Percentiles rank a stretch among this genome's conserved stretches.
phyloP scores from a whole-genome alignment of 1,140 invertebrate species.

The Apis cerana region DNA sequence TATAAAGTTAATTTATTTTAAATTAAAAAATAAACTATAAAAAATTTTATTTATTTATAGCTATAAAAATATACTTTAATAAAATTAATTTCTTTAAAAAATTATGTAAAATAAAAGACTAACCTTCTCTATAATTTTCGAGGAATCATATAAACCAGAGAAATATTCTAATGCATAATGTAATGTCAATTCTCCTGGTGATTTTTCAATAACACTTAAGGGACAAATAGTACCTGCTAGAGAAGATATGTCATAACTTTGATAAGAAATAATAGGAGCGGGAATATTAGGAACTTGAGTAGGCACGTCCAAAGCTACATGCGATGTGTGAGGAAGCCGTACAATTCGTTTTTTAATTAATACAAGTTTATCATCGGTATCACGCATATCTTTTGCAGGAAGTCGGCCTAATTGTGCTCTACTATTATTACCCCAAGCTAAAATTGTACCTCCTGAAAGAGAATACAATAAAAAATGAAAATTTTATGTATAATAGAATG shows the following conservation, averaged over 20 bases:
- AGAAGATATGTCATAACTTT: slow-evolving; percentile 74
- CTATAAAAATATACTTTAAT: background rate
- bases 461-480: slow-evolving; percentile 6
- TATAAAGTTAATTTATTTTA: background rate
- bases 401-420: slow-evolving; percentile 75
- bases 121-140: slow-evolving; percentile 79
- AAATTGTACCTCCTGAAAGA: slow-evolving; percentile 73
- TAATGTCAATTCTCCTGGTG: slow-evolving; percentile 74
- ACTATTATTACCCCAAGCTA: slow-evolving; percentile 78
- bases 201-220: slow-evolving; percentile 72
- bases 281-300: slow-evolving; percentile 80
- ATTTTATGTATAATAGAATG: too few relatives aligned
- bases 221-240: slow-evolving; percentile 70
- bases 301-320: slow-evolving; percentile 78
- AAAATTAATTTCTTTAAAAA: background rate
- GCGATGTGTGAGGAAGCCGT: slow-evolving; percentile 77
- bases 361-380: slow-evolving; percentile 72
- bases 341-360: slow-evolving; percentile 79
- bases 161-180: slow-evolving; percentile 83
- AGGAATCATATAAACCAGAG: slow-evolving; percentile 80
- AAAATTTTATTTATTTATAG: background rate
- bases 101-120: slow-evolving; percentile 21
- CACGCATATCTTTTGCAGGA: slow-evolving; percentile 68
- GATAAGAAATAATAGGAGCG: slow-evolving; percentile 76
- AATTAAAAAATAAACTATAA: background rate